Base-by-base conservation (phyloP, 2,797 vertebrate genomes). In the Lepilemur septentrionalis region DNA sequence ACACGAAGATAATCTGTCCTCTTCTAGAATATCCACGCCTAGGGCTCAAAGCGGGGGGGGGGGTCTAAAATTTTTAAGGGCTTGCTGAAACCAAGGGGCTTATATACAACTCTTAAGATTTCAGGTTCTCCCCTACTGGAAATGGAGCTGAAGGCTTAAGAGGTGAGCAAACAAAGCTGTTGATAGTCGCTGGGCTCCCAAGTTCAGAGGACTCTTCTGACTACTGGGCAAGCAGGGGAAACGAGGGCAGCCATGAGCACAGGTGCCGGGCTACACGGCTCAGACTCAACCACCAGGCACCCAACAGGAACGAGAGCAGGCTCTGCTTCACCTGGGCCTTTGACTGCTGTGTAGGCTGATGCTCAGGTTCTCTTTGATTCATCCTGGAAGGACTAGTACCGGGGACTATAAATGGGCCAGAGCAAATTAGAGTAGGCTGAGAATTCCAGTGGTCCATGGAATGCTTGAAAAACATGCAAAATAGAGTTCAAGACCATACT, bases 221-320 rank as follows among this genome's bases (percentile, higher is more conserved):
- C 11, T 59, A 0, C 2, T 18, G 17, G 61, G 52, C 13, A 90
- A 61, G 67, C 32, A 65, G 32, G 65, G 41, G 23, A 59, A 5
- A 23, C 38, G 0, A 57, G 8, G 57, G 65, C 38, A 20, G 67
- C 25, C 32, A 13, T 4, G 52, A 17, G 50, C 38, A 75, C 4
- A 5, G 59, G 50, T 1, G 43, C 43, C 4, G 32, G 30, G 9
- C 81, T 10, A 0, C 0, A 15, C 0, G 1, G 81, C 41, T 89
- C 52, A 30, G 72, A 32, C n/a, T 63, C 9, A 22, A 3, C 3
- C n/a, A 13, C 4, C 4, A 55, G 70, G 48, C 4, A 25, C 69
- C 46, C 1, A 13, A 7, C 0, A 28, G 63, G 46, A 78, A 17
- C 1, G 32, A 52, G 30, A 20, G 3, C 28, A n/a, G 83, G 32